Evolutionary conservation across 2,113 vertebrate species (phyloP), one percentile per base, ranked within the genome.

Genomic region (Eolophus roseicapilla): DNA sequence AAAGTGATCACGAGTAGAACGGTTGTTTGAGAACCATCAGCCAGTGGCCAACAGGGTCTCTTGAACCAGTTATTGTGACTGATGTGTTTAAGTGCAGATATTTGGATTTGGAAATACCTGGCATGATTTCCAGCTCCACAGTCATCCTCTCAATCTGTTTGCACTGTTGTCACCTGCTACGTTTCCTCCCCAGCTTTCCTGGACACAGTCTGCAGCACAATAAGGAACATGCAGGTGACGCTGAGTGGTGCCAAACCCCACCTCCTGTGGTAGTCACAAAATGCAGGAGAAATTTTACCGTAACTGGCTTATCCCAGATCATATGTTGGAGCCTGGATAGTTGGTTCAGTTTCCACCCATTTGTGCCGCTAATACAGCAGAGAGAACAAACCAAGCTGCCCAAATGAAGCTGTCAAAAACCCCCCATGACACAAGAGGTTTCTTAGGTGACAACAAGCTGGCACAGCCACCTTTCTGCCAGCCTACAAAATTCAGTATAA

Each of bases 381-480:
- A 78, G 47, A 83, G 71, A 83, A 86, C 76, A 83, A 91, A 96
- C 9, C 75, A 79, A 92, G 68, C 82, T 95, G 86, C 80, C 77
- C 83, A 84, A 94, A 95, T 96, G 53, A 96, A 96, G 88, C 57
- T 88, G 88, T 93, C 80, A 94, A 76, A 90, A 70, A 65, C 37
- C 82, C 47, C 73, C 69, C 80, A 73, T 0, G 6, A 95, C 80
- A 90, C 64, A 90, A 82, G 86, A 94, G 73, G 68, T 88, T 93
- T 96, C 82, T 86, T 75, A 95, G 90, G 82, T 94, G 95, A 93
- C 83, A 93, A 87, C 44, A 88, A 93, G 76, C 69, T 95, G 93
- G 92, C 96, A 84, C 24, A 57, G 65, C 39, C 73, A n/a, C 69
- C 88, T 65, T 94, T 92, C 55, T 95, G 76, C 92, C 82, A 93